Evolutionary conservation across 1,140 invertebrate species (phyloP).

Genomic region (Mercenaria mercenaria): DNA sequence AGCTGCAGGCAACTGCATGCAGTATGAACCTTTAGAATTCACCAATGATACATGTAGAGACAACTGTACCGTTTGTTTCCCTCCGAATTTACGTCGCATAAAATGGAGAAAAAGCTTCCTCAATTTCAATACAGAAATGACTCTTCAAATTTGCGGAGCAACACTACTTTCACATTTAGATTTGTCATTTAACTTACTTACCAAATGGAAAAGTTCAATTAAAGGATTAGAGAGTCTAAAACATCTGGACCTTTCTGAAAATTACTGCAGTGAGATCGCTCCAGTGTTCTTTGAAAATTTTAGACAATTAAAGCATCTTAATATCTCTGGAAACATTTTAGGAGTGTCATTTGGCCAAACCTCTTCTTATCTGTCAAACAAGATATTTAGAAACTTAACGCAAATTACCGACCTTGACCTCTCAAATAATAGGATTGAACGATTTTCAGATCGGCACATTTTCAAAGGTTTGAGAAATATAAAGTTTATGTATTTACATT

Average conservation of each 20-base stretch:
- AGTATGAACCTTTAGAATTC: too few species aligned
- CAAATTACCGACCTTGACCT: conserved; percentile 2
- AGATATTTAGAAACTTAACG: neutral
- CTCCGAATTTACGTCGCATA: neutral
- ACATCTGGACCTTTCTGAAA: conserved; percentile 43
- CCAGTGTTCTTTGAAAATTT: neutral
- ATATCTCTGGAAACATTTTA: conserved; percentile 35
- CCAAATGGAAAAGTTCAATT: neutral
- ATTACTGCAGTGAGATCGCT: conserved; percentile 9
- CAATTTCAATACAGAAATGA: neutral
- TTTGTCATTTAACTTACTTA: conserved; percentile 31
- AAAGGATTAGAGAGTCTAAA: neutral
- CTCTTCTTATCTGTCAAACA: too few species aligned
- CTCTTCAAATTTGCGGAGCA: neutral
- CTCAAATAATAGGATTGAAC: neutral
- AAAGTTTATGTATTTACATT: neutral
- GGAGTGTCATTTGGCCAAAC: neutral
- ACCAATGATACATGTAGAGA: too few species aligned
- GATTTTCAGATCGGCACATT: neutral
- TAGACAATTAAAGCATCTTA: neutral
- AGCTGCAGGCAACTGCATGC: neutral
- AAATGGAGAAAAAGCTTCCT: conserved; percentile 34
- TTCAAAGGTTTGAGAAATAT: conserved; percentile 16
- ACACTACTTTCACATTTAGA: neutral
- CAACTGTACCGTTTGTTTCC: too few species aligned